A percentile compares a stretch with the other conserved stretches of the same genome.
phyloP scores from a whole-genome alignment of 2,797 vertebrate species.

The Falco concolor region DNA sequence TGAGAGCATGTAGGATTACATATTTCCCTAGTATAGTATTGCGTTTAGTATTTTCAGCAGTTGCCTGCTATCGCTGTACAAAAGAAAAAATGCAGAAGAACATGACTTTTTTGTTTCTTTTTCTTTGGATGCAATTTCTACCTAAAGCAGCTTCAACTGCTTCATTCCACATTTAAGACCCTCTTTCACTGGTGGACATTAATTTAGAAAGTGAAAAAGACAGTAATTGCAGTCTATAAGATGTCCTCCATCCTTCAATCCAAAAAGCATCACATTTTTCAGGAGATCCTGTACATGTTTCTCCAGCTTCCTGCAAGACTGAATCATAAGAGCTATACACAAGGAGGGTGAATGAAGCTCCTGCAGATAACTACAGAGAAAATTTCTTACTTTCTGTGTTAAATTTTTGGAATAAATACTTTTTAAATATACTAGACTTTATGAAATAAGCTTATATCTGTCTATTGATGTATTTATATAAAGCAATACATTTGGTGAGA shows the following conservation, averaged over 20 bases:
- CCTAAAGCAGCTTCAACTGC: not conserved
- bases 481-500: not conserved
- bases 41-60: not conserved
- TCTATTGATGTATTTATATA: not conserved
- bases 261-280: not conserved
- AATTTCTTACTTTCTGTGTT: not conserved
- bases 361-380: not conserved
- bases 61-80: not conserved
- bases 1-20: not conserved
- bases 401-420: not conserved
- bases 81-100: not conserved
- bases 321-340: not conserved
- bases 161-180: not conserved
- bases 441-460: not conserved
- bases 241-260: not conserved
- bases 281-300: not conserved
- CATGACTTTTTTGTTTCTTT: not conserved
- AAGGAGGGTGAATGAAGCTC: not conserved
- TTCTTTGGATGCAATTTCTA: not conserved
- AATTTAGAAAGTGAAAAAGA: not conserved
- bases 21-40: not conserved
- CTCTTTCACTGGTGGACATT: not conserved
- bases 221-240: not conserved
- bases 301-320: not conserved
- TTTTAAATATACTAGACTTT: not conserved